phyloP scores from a whole-genome alignment of 1,140 invertebrate species.

The Drosophila seguyi region DNA sequence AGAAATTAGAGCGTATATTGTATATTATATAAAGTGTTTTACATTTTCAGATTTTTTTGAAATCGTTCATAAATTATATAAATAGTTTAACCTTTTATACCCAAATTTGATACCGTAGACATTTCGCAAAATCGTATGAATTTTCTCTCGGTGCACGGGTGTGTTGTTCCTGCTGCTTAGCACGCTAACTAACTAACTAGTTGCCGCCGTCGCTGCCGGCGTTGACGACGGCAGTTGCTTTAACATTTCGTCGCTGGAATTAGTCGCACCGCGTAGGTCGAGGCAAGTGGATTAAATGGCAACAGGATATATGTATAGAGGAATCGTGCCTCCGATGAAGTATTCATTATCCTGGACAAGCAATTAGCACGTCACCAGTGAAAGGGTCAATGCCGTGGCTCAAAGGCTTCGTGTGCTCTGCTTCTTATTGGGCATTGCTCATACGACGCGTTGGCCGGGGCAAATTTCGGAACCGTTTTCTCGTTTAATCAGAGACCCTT shows the following conservation, averaged over 20 bases:
- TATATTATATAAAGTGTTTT: neutral
- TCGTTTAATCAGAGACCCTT: constrained; percentile 70
- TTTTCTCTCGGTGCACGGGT: constrained; percentile 13
- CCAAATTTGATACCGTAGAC: no score
- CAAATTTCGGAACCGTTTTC: constrained; percentile 18
- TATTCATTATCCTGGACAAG: constrained; percentile 68
- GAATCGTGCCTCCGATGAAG: constrained; percentile 20
- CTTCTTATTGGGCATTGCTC: constrained; percentile 35
- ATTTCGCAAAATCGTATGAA: no score
- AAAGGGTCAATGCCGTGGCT: constrained; percentile 51
- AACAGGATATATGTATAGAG: constrained; percentile 23
- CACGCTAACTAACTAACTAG: constrained; percentile 78
- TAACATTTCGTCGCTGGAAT: constrained; percentile 62
- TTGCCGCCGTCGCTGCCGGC: constrained; percentile 32
- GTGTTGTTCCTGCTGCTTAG: constrained; percentile 56
- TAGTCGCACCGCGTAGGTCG: constrained; percentile 75
- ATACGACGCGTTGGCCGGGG: constrained; percentile 59
- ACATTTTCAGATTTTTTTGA: neutral
- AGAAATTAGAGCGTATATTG: neutral
- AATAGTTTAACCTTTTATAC: no score
- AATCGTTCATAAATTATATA: neutral
- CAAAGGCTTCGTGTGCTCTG: constrained; percentile 41
- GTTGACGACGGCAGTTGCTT: constrained; percentile 50
- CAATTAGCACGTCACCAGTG: constrained; percentile 65
- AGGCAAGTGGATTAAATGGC: constrained; percentile 79